Percentiles rank a stretch among this genome's conserved stretches.
phyloP scores from a whole-genome alignment of 2,113 vertebrate genomes.

The Apodemus speciosus region DNA sequence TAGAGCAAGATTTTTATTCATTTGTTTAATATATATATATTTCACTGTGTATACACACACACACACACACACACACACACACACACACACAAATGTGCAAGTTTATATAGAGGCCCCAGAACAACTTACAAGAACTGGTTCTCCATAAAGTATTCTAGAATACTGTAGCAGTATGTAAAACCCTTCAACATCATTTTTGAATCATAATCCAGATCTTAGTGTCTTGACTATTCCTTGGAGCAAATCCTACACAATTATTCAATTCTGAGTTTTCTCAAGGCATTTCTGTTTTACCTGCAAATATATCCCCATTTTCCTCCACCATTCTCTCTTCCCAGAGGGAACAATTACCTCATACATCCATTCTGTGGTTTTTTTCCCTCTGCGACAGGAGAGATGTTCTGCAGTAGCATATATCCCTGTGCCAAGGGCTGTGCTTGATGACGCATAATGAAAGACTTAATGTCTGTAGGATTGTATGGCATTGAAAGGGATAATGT shows the following conservation, averaged over 20 bases:
- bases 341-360: background rate
- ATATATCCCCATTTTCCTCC: background rate
- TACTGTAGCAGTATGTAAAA: background rate
- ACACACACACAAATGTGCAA: background rate
- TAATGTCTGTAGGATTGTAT: background rate
- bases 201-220: conserved; percentile 27
- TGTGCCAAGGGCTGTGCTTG: background rate
- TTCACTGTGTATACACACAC: background rate
- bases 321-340: background rate
- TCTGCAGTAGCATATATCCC: background rate
- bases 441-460: background rate
- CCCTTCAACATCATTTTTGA: conserved; percentile 20
- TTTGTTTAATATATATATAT: background rate
- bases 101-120: background rate
- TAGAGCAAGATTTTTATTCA: background rate
- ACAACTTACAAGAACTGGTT: background rate
- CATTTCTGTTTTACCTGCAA: background rate
- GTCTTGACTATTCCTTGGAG: background rate
- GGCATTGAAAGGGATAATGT: background rate
- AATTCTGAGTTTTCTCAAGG: conserved; percentile 25
- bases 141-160: background rate
- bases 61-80: no score
- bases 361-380: background rate
- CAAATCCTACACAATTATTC: background rate
- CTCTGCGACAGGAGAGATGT: background rate